Percentiles rank a stretch among this genome's conserved stretches.
These are phyloP conservation scores for Himalopsyche kuldschensis DNA, from an alignment of 2,888 invertebrate species.

Conservation along the genomic window DNA sequence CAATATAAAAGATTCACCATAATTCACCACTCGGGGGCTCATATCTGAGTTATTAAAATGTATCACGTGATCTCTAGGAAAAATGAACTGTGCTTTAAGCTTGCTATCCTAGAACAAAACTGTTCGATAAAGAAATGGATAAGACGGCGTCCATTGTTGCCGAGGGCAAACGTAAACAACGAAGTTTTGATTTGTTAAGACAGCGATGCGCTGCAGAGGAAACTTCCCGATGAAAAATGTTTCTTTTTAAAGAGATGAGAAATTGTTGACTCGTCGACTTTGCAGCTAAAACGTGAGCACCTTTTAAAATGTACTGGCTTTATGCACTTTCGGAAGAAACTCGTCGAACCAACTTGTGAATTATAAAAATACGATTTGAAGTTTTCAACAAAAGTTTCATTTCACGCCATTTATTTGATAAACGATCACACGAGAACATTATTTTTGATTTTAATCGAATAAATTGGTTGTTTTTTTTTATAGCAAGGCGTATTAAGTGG, in stretches of 20 bases:
- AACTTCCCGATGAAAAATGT: constrained; percentile 8
- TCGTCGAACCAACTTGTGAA: neutral
- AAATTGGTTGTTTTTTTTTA: too few relatives aligned
- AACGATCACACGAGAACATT: neutral
- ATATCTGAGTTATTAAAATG: too few relatives aligned
- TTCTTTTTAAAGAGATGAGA: constrained; percentile 5
- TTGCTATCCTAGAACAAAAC: too few relatives aligned
- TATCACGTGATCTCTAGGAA: too few relatives aligned
- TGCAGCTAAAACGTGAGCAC: neutral
- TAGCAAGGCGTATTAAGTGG: too few relatives aligned
- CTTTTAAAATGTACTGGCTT: neutral
- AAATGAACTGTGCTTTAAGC: too few relatives aligned
- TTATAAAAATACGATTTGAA: neutral
- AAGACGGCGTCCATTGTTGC: neutral
- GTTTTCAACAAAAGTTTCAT: neutral
- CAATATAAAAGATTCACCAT: too few relatives aligned
- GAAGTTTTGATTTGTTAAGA: constrained; percentile 31
- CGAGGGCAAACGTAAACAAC: constrained; percentile 23
- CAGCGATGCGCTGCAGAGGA: constrained; percentile 10
- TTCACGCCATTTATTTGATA: neutral
- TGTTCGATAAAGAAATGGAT: too few relatives aligned
- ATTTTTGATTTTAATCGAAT: neutral
- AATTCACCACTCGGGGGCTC: too few relatives aligned
- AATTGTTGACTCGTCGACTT: neutral
- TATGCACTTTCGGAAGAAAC: neutral